These are phyloP conservation scores for Elegia similella DNA, from an alignment of 2,888 invertebrate genomes.

Conservation along the genomic window DNA sequence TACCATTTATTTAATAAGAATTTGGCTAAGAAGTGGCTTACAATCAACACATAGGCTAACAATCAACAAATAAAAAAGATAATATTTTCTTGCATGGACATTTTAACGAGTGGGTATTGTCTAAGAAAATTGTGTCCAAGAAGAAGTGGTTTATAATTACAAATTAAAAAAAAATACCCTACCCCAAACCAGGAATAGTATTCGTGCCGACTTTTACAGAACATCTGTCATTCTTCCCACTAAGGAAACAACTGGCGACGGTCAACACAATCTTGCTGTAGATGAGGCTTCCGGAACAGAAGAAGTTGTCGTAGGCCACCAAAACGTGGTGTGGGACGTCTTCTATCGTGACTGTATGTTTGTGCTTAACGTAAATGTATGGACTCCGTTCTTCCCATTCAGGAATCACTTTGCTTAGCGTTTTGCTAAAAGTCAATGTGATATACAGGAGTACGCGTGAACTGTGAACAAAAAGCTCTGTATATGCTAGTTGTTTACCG, in stretches of 20 bases:
- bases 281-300: conserved; percentile 62
- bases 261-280: conserved; percentile 55
- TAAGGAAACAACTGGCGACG: conserved; percentile 54
- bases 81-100: too few relatives aligned
- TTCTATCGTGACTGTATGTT: conserved; percentile 26
- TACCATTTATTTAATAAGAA: too few relatives aligned
- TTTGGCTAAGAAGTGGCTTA: too few relatives aligned
- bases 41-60: too few relatives aligned
- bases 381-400: neutral
- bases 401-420: neutral
- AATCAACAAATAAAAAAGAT: too few relatives aligned
- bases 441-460: conserved; percentile 21
- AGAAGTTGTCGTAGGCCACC: conserved; percentile 49
- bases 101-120: too few relatives aligned
- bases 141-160: too few relatives aligned
- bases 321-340: conserved; percentile 54
- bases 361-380: conserved; percentile 22
- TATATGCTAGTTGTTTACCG: too few relatives aligned
- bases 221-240: conserved; percentile 28
- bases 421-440: conserved; percentile 17
- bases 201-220: conserved; percentile 55
- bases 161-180: conserved; percentile 14
- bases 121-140: too few relatives aligned
- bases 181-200: conserved; percentile 46
- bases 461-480: neutral